These are phyloP conservation scores for Australoheros scitulus DNA, from an alignment of 2,113 vertebrate species.

Conservation along the genomic window DNA sequence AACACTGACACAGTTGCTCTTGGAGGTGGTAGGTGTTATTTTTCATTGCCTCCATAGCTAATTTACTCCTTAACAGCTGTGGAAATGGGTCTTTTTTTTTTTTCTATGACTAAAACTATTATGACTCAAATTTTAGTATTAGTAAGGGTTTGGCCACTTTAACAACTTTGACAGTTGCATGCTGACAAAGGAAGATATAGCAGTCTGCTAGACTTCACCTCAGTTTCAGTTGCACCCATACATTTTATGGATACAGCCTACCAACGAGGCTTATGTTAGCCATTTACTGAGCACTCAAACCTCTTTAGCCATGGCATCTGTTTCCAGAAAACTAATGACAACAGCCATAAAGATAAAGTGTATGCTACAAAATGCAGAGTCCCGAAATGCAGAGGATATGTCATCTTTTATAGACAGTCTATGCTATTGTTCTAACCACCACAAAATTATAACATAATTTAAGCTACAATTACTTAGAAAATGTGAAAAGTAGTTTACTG, in stretches of 20 bases:
- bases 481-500: accelerated
- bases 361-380: not conserved
- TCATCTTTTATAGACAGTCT: not conserved
- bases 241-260: not conserved
- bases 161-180: not conserved
- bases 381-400: not conserved
- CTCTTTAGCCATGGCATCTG: not conserved
- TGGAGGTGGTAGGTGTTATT: not conserved
- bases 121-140: not conserved
- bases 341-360: too few species aligned
- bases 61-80: not conserved
- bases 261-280: not conserved
- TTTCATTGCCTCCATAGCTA: not conserved
- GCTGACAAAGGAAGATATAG: not conserved
- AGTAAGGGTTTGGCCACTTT: not conserved
- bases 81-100: not conserved
- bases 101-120: not conserved
- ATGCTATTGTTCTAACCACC: not conserved
- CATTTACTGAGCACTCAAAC: not conserved
- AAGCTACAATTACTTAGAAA: too few species aligned
- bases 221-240: accelerated
- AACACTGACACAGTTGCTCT: not conserved
- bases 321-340: not conserved
- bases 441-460: not conserved
- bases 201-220: not conserved